Percentiles rank a stretch among this genome's conserved stretches.
phyloP scores from a whole-genome alignment of 92 coral and sea anemone genomes.

The Scolanthus callimorphus region DNA sequence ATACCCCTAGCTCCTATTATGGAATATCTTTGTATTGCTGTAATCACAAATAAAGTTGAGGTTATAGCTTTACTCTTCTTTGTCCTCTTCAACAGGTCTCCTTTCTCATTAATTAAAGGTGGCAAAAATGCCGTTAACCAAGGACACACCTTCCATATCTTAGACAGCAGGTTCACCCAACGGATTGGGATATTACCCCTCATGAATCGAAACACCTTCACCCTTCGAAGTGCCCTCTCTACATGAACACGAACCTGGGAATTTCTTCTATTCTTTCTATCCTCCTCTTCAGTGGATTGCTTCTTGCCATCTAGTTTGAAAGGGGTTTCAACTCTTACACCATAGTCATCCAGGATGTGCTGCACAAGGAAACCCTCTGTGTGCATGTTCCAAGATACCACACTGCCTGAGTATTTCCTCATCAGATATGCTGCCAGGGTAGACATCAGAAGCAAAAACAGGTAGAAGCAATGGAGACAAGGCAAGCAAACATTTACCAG shows the following conservation, averaged over 20 bases:
- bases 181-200: too few relatives aligned
- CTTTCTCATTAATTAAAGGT: too few relatives aligned
- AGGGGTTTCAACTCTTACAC: conserved; percentile 55
- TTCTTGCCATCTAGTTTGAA: conserved; percentile 33
- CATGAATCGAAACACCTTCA: conserved; percentile 29
- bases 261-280: conserved; percentile 32
- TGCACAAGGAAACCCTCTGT: conserved; percentile 43
- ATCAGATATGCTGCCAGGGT: conserved; percentile 34
- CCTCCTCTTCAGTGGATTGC: conserved; percentile 39
- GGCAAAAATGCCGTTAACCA: too few relatives aligned
- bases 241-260: conserved; percentile 47
- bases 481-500: conserved; percentile 39
- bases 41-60: too few relatives aligned
- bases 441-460: conserved; percentile 35
- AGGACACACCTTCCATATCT: too few relatives aligned
- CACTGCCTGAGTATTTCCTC: conserved; percentile 20
- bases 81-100: too few relatives aligned
- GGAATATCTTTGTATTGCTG: too few relatives aligned
- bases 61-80: too few relatives aligned
- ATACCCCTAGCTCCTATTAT: too few relatives aligned
- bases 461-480: conserved; percentile 28
- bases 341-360: conserved; percentile 52
- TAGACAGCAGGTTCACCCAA: too few relatives aligned
- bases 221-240: conserved; percentile 20
- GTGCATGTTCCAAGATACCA: conserved; percentile 26